phyloP scores from a whole-genome alignment of 2,888 invertebrate species.

The Miltochrista miniata region DNA sequence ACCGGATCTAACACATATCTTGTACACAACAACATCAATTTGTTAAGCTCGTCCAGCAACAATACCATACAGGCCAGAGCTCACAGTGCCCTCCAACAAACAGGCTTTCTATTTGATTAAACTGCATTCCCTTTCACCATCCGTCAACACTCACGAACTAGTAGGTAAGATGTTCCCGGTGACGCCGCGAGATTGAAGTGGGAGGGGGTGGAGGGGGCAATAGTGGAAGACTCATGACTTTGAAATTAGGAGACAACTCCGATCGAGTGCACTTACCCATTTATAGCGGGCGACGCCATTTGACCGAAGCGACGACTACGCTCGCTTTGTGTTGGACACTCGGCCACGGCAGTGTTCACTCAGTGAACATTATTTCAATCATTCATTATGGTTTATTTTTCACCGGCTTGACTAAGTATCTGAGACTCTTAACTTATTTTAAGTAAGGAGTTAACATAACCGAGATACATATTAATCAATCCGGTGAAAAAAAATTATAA shows the following conservation, averaged over 20 bases:
- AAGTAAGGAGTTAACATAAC: too few relatives aligned
- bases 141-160: slow-evolving; percentile 21
- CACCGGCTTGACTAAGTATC: too few relatives aligned
- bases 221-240: slow-evolving; percentile 66
- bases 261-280: slow-evolving; percentile 63
- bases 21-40: slow-evolving; percentile 16
- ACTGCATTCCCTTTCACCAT: slow-evolving; percentile 23
- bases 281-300: slow-evolving; percentile 47
- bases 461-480: too few relatives aligned
- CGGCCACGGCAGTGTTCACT: slow-evolving; percentile 12
- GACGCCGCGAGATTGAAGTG: slow-evolving; percentile 6
- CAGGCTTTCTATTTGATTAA: slow-evolving; percentile 37
- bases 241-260: slow-evolving; percentile 61
- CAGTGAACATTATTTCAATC: too few relatives aligned
- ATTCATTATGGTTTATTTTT: not conserved
- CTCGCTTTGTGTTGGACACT: slow-evolving; percentile 21
- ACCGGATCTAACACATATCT: slow-evolving; percentile 5
- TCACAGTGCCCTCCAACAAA: slow-evolving; percentile 13
- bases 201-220: slow-evolving; percentile 8
- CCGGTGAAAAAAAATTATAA: too few relatives aligned
- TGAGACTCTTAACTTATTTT: too few relatives aligned
- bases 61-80: slow-evolving; percentile 16
- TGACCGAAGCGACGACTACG: slow-evolving; percentile 33
- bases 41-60: slow-evolving; percentile 14
- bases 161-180: slow-evolving; percentile 10